A percentile compares a stretch with the other conserved stretches of the same genome.
Evolutionary conservation across 2,113 vertebrate genomes (phyloP).

Genomic region (Neomonachus schauinslandi): DNA sequence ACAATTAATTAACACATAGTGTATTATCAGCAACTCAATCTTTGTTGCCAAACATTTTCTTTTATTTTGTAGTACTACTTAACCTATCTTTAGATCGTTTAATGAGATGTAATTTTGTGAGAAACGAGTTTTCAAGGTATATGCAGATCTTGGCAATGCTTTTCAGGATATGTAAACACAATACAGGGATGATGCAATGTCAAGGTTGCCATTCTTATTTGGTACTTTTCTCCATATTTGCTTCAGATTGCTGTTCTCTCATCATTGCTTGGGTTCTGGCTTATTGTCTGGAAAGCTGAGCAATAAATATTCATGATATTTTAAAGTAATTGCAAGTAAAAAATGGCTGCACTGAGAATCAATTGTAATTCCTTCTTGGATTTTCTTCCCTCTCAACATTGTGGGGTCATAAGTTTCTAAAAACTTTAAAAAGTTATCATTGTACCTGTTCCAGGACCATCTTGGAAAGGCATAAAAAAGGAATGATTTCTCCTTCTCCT

Average conservation of each 20-base stretch:
- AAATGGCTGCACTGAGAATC: conserved; percentile 31
- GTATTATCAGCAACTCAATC: background rate
- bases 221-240: background rate
- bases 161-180: background rate
- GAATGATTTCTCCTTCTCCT: conserved; percentile 32
- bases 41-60: background rate
- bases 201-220: background rate
- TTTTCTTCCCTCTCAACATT: background rate
- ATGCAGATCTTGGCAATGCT: background rate
- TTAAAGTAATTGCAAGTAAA: conserved; percentile 62
- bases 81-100: background rate
- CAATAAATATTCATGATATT: conserved; percentile 58
- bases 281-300: conserved; percentile 20
- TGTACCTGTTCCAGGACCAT: conserved; percentile 31
- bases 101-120: conserved; percentile 4
- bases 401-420: conserved; percentile 44
- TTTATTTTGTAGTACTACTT: background rate
- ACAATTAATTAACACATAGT: background rate
- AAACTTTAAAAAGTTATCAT: conserved; percentile 43
- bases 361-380: conserved; percentile 50
- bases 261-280: background rate
- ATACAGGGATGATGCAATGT: background rate
- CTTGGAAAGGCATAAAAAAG: conserved; percentile 39
- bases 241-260: conserved; percentile 34
- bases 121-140: background rate